phyloP scores from a whole-genome alignment of 1,140 invertebrate species.

The Penaeus chinensis region DNA sequence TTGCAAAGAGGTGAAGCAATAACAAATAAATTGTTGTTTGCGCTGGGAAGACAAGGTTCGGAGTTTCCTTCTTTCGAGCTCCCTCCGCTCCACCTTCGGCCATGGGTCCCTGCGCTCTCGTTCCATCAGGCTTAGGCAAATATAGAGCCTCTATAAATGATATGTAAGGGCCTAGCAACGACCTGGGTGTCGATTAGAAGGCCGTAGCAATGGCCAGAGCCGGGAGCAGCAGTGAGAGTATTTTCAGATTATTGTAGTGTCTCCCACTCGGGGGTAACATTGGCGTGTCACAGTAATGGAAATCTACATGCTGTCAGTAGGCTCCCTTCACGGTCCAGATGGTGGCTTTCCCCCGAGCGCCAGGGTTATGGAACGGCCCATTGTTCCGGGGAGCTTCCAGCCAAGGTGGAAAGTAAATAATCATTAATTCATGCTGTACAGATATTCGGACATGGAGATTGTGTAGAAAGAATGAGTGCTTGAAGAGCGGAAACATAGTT shows the following conservation, averaged over 20 bases:
- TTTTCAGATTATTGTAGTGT: conserved; percentile 62
- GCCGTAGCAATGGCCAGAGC: conserved; percentile 55
- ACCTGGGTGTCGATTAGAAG: conserved; percentile 57
- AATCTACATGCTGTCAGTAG: conserved; percentile 60
- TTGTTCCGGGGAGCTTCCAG: conserved; percentile 55
- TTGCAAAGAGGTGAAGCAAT: conserved; percentile 54
- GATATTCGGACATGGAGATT: not conserved
- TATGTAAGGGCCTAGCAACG: conserved; percentile 56
- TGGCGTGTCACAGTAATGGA: conserved; percentile 57
- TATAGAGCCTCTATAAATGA: conserved; percentile 58
- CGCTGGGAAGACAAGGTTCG: conserved; percentile 42
- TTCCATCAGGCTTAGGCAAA: conserved; percentile 61
- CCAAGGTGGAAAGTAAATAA: conserved; percentile 57
- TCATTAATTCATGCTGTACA: conserved; percentile 52
- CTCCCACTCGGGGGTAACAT: conserved; percentile 53
- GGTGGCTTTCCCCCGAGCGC: conserved; percentile 29
- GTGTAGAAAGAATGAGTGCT: not conserved
- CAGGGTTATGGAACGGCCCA: conserved; percentile 49
- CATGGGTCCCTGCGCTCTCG: conserved; percentile 44
- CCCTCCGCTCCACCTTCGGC: conserved; percentile 37
- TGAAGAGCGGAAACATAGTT: conserved; percentile 33
- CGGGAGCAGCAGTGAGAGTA: conserved; percentile 52
- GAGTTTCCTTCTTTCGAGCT: conserved; percentile 39
- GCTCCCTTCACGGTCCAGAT: conserved; percentile 45
- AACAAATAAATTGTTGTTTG: conserved; percentile 58